Base-by-base conservation (phyloP, 2,113 vertebrate species). In the Labeo rohita region DNA sequence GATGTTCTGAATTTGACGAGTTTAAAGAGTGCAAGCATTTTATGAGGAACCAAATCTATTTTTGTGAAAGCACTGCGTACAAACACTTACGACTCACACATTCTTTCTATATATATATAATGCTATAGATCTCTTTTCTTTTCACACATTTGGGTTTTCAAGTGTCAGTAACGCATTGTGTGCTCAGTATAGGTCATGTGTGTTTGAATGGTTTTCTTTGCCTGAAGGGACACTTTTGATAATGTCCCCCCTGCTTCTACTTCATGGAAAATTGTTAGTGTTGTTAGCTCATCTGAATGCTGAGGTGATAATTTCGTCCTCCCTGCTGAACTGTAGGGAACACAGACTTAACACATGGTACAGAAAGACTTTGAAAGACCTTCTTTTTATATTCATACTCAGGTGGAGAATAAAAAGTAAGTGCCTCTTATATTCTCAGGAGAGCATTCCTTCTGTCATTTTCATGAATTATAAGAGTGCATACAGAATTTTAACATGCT, bases 131-230 rank as follows among this genome's bases (percentile, higher is more conserved):
- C 77, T 56, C 50, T 56, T 39, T 78, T 16, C 76, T 59, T 45
- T 23, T 45, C 54, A 45, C 54, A 61, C 77, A 43, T 63, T 61
- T 61, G 7, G 36, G 6, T 9, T 80, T 80, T 80, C 36, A 23
- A 78, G 50, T 78, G 34, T 78, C 34, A 50, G 13, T 78, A 39
- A 15, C 28, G 34, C 8, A 59, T 36, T 77, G 74, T 76, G 74
- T 16, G 47, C 45, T 75, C 72, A 23, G 45, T 76, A 43, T 52
- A 43, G 77, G 11, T 5, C 54, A 23, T 61, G 36, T 80, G 36
- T 63, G 54, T 61, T 56, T 77, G 75, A 77, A 52, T 77, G 75
- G 7, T 56, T 80, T 80, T 59, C 77, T 80, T 61, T 80, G 54
- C 56, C 45, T 74, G 18, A 6, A n/a, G 77, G 18, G 54, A 80